Base-by-base conservation (phyloP, 2,888 invertebrate genomes). In the Tetragonisca angustula region DNA sequence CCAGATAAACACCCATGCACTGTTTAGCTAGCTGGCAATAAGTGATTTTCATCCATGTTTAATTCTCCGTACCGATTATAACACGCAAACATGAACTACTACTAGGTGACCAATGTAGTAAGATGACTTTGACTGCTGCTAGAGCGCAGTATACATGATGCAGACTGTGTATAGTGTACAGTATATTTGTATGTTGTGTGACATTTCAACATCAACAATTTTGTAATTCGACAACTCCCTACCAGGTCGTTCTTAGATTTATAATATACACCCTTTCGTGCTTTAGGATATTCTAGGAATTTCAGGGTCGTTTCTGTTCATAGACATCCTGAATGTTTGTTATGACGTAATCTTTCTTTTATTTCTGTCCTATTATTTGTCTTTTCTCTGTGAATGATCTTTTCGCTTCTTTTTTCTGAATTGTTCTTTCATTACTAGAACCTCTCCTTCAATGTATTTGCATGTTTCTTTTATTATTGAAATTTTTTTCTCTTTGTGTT, bases 1-100 rank as follows among this genome's bases (percentile, higher is more conserved):
- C 11, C 0, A 71, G 88, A 87, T 87, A 88, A 88, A 89, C 77
- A 65, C 65, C 59, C 59, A 71, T 78, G 79, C 80, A 82, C 56
- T 67, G 86, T 75, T 61, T 61, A 19, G 24, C n/a, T 21, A 36
- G 19, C 27, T 27, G 27, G 54, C 32, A 61, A 36, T 75, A 54
- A 68, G 36, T 65, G 75, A 75, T 62, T 83, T 62, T 68, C 70
- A 83, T 84, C 83, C 69, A 81, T 21, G 68, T 69, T 69, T 69
- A 69, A 69, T 69, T n/a, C 52, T 21, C 19, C 27, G 13, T 24
- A 19, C 50, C 50, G 50, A 69, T 69, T 69, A 69, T 54, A 19
- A 50, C 68, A 68, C 68, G 68, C 68, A 2, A 67, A 24, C 24
- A 24, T 49, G 11, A 17, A 24, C 24, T 27, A 11, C n/a, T 19